Evolutionary conservation across 2,888 invertebrate species (phyloP).

Genomic region (Halictus quadricinctus): DNA sequence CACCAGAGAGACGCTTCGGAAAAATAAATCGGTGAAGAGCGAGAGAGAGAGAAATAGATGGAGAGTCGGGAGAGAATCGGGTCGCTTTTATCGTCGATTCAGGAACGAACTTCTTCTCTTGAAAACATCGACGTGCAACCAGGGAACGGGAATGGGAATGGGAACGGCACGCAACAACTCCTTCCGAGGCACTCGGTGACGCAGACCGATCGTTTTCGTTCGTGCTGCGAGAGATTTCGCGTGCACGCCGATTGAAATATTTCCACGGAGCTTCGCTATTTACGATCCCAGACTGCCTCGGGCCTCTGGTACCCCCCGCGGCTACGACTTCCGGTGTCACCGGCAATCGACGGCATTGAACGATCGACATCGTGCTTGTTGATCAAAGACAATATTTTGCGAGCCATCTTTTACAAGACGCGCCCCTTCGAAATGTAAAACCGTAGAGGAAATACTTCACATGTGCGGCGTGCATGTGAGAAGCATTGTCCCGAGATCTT

Average conservation of each 20-base stretch:
- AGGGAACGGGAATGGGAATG: background rate
- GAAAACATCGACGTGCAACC: slow-evolving; percentile 20
- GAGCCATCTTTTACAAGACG: background rate
- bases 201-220: slow-evolving; percentile 69
- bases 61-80: background rate
- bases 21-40: background rate
- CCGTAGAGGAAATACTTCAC: too few relatives aligned
- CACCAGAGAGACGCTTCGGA: background rate
- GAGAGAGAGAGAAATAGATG: background rate
- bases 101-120: slow-evolving; percentile 8
- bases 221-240: slow-evolving; percentile 61
- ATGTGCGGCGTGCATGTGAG: too few relatives aligned
- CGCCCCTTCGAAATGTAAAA: background rate
- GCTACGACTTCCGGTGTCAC: background rate
- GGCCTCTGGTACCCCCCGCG: background rate
- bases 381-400: background rate
- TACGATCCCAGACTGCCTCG: slow-evolving; percentile 27
- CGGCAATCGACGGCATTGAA: background rate
- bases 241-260: slow-evolving; percentile 66
- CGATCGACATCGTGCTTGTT: background rate
- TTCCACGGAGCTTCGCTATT: slow-evolving; percentile 62
- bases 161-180: slow-evolving; percentile 15
- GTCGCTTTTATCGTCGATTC: slow-evolving; percentile 38
- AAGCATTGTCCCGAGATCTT: too few relatives aligned
- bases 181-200: slow-evolving; percentile 41